Base-by-base conservation (phyloP, 2,888 invertebrate species). In the Ypsolopha scabrella region DNA sequence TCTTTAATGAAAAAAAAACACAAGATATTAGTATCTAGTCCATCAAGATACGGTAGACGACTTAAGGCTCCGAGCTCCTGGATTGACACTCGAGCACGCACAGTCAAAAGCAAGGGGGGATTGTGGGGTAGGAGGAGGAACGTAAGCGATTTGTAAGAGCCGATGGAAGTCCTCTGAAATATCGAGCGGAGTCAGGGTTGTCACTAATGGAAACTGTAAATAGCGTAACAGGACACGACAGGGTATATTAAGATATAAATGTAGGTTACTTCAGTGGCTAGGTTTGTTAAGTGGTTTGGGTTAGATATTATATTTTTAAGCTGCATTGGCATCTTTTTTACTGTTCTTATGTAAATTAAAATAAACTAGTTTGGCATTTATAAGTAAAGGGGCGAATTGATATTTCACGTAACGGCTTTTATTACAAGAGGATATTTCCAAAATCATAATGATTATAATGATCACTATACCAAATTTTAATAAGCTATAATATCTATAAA, bases 141-240 rank as follows among this genome's bases (percentile, higher is more conserved):
- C 56, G 67, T 75, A 80, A 81, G 80, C 80, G 76, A 78, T 81
- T 81, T 75, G 74, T 75, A 74, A 78, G 79, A 79, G 75, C 68
- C 76, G 80, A 81, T 79, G 81, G 80, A 80, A 80, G 80, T 80
- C 67, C 77, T 76, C 68, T 64, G 74, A n/a, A 74, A 69, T 76
- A 80, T 75, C 68, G 75, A 66, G 65, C 66, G 65, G 24, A 56
- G 65, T 56, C 65, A 82, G 80, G 82, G 83, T 65, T 81, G 77
- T 70, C 78, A 52, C 62, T 74, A 74, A 72, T 75, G 72, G 71
- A 67, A 68, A 58, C 55, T 53, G 52, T 55, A 56, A 52, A 55
- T 58, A 11, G 55, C 57, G 60, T 24, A 24, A 24, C 24, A 24
- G 24, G 2, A 24, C 4, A 24, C 24, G 24, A 60, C 50, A 57